Evolutionary conservation across 2,113 vertebrate genomes (phyloP), one percentile per base, ranked within the genome.

Genomic region (Parotia lawesii): DNA sequence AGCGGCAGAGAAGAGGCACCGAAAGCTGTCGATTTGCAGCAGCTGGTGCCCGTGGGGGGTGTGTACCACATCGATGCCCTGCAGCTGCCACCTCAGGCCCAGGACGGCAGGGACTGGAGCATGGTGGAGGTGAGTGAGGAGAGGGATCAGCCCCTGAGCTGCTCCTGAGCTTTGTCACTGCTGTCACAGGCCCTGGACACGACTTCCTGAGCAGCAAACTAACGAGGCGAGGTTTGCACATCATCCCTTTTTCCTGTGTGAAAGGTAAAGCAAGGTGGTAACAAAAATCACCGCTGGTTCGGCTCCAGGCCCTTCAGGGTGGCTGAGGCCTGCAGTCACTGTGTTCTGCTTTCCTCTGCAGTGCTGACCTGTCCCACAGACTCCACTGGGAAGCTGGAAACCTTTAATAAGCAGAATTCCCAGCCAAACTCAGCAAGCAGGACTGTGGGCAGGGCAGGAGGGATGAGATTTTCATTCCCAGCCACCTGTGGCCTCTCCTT

Each of bases 61-160:
- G 97, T 99, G 67, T 99, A 98, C 91, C 98, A 98, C 83, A 98
- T 98, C 5, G 96, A 98, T 6, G 87, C 94, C 2, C 98, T 99
- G 82, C 94, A 95, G 65, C 97, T 99, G 38, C 99, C 99, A 0
- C 98, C 98, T 4, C 99, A 99, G 92, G 94, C 94, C 81, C 94
- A 92, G 7, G 78, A 93, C 5, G 33, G 97, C 74, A 97, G 96
- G 4, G 97, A 96, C 87, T 99, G 99, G 99, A 97, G 96, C 72
- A 96, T 99, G 14, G 97, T 98, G 96, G 96, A 99, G 98, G 99
- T 99, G 81, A 92, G 89, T 53, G 40, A 37, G 31, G 35, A 42
- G 11, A 10, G 24, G 33, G 21, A 13, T 22, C 25, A 7, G 7
- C 6, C 23, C 11, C 1, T 8, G 15, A 35, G 61, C 38, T 66